phyloP scores from a whole-genome alignment of 2,888 invertebrate species.

The Nematopogon swammerdamellus region DNA sequence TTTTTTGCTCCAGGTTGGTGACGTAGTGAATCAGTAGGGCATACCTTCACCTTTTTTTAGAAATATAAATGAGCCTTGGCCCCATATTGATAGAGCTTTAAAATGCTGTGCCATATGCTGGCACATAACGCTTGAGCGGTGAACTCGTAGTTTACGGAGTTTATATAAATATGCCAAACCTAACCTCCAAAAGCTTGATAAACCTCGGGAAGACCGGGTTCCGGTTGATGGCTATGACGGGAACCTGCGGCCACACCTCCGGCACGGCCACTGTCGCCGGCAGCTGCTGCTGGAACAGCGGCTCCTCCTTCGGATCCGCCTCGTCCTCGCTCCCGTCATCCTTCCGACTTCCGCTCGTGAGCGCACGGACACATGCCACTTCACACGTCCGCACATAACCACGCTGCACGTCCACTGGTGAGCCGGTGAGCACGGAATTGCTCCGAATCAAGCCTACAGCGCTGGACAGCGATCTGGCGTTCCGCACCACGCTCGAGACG shows the following conservation, averaged over 20 bases:
- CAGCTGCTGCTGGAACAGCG: slow-evolving; percentile 55
- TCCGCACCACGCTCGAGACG: not conserved
- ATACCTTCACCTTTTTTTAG: too few relatives aligned
- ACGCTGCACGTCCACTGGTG: not conserved
- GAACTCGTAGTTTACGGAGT: too few relatives aligned
- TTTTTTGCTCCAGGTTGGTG: too few relatives aligned
- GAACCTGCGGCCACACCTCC: slow-evolving; percentile 95
- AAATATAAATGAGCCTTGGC: too few relatives aligned
- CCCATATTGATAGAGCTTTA: too few relatives aligned
- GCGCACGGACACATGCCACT: slow-evolving; percentile 10
- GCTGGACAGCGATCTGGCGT: not conserved
- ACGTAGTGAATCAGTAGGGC: too few relatives aligned
- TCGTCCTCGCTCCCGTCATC: slow-evolving; percentile 32
- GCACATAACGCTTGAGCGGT: too few relatives aligned
- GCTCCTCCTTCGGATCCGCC: slow-evolving; percentile 34
- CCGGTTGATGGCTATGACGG: slow-evolving; percentile 89
- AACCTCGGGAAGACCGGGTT: slow-evolving; percentile 98
- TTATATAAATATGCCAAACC: too few relatives aligned
- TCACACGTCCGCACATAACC: not conserved
- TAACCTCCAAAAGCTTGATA: slow-evolving; percentile 93
- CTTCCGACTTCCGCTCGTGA: slow-evolving; percentile 31
- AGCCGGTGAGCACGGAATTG: not conserved
- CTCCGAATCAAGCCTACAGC: not conserved
- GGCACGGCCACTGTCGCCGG: slow-evolving; percentile 92
- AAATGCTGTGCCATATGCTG: too few relatives aligned